Conservation (phyloP, 2,113 vertebrate genomes). For the Circaetus cinerascens region DNA sequence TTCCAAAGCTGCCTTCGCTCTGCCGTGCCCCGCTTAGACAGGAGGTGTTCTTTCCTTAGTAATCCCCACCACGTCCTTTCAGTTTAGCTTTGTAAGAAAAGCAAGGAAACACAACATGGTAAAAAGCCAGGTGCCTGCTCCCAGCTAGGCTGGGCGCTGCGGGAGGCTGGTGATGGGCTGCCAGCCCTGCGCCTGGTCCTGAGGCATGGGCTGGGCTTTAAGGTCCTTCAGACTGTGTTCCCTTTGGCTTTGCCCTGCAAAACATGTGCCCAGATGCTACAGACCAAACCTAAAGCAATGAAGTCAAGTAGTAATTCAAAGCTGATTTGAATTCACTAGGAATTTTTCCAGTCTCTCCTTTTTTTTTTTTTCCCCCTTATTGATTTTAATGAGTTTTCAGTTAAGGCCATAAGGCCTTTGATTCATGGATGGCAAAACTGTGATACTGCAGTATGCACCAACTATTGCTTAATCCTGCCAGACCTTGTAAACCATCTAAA, state of each 20-base stretch:
- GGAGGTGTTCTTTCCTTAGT: not conserved
- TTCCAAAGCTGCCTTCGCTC: not conserved
- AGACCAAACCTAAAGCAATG: not conserved
- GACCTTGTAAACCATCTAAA: not conserved
- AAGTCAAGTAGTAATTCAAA: not conserved
- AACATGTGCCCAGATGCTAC: not conserved
- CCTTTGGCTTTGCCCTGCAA: not conserved
- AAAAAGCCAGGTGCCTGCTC: not conserved
- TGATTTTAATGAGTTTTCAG: not conserved
- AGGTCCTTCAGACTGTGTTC: not conserved
- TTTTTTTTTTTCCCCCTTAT: too few species aligned
- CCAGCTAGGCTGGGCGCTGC: fast-evolving
- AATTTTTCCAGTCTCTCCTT: not conserved
- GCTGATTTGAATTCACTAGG: not conserved
- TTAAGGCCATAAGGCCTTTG: not conserved
- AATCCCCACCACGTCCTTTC: not conserved
- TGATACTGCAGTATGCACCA: not conserved
- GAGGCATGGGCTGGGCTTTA: not conserved
- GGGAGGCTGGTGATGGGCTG: not conserved
- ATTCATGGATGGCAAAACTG: not conserved
- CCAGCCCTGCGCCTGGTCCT: fast-evolving
- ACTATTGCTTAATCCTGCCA: not conserved
- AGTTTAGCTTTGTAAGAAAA: not conserved
- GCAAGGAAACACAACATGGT: fast-evolving
- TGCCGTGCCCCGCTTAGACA: not conserved